These are phyloP conservation scores for Caiman crocodilus DNA, from an alignment of 2,797 vertebrate species.

Conservation along the genomic window DNA sequence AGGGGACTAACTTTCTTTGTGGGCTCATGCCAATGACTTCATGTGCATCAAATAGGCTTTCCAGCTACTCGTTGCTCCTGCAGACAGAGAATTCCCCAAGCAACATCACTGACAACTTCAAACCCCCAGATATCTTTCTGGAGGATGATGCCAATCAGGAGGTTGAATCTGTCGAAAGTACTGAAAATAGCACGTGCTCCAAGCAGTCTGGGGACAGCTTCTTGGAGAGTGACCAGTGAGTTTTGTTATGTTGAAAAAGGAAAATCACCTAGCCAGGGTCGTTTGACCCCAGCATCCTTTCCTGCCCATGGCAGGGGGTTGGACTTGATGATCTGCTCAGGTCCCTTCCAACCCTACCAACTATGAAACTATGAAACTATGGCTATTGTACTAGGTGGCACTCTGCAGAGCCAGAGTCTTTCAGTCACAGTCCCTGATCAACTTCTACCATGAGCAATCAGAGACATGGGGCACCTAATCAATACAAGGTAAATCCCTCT, in stretches of 20 bases:
- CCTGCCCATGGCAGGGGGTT: no score
- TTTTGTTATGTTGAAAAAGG: not conserved
- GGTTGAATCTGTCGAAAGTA: slow-evolving; percentile 60
- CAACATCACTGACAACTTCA: not conserved
- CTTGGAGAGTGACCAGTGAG: slow-evolving; percentile 71
- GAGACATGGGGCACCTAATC: not conserved
- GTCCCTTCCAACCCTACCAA: no score
- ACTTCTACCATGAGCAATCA: not conserved
- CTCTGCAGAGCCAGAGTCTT: no score
- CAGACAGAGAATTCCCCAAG: not conserved
- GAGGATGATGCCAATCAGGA: slow-evolving; percentile 41
- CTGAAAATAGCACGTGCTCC: slow-evolving; percentile 65
- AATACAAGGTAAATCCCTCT: not conserved
- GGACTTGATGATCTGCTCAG: no score
- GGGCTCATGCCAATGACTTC: no score
- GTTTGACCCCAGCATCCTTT: no score
- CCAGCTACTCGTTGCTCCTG: no score
- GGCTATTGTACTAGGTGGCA: not conserved
- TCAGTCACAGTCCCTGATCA: no score
- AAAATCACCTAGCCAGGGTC: no score
- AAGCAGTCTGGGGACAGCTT: slow-evolving; percentile 58
- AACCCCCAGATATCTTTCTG: not conserved
- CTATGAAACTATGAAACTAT: not conserved
- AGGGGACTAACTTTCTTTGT: no score
- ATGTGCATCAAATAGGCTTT: no score